These are phyloP conservation scores for Chloroclysta siterata DNA, from an alignment of 2,888 invertebrate species.

Conservation along the genomic window DNA sequence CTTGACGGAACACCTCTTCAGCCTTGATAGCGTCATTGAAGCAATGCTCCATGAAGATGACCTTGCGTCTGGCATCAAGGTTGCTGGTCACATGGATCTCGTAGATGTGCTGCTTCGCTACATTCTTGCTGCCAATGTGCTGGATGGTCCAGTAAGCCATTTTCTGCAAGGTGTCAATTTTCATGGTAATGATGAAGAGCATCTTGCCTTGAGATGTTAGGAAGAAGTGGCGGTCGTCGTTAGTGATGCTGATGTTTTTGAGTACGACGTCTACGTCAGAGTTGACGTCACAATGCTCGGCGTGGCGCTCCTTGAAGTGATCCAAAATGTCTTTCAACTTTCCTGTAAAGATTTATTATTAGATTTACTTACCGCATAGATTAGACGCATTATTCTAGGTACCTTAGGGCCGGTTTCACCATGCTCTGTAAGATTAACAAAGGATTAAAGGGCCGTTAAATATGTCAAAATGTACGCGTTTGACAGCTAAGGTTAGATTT, in stretches of 20 bases:
- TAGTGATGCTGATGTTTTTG: constrained; percentile 50
- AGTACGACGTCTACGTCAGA: constrained; percentile 64
- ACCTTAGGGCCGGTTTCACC: too few species aligned
- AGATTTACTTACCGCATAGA: background rate
- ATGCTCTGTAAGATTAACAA: too few species aligned
- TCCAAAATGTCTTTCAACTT: constrained; percentile 65
- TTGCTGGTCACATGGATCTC: constrained; percentile 71
- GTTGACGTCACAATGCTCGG: constrained; percentile 56
- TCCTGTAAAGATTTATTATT: constrained; percentile 52
- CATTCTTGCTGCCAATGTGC: constrained; percentile 67
- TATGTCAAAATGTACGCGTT: too few species aligned
- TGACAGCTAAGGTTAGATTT: too few species aligned
- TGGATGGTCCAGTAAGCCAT: constrained; percentile 73
- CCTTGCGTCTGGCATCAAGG: constrained; percentile 63
- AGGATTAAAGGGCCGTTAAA: too few species aligned
- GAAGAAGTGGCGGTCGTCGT: constrained; percentile 66
- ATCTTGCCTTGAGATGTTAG: constrained; percentile 62
- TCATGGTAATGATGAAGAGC: constrained; percentile 69
- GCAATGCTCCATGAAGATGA: constrained; percentile 69
- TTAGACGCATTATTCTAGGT: too few species aligned
- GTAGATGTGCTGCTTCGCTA: constrained; percentile 67
- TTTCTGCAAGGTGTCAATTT: constrained; percentile 68
- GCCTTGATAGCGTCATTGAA: constrained; percentile 68
- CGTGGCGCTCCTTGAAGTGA: constrained; percentile 72
- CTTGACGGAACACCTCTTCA: constrained; percentile 67